A percentile compares a stretch with the other conserved stretches of the same genome.
These are phyloP conservation scores for Timema cristinae DNA, from an alignment of 2,888 invertebrate species.

Conservation along the genomic window DNA sequence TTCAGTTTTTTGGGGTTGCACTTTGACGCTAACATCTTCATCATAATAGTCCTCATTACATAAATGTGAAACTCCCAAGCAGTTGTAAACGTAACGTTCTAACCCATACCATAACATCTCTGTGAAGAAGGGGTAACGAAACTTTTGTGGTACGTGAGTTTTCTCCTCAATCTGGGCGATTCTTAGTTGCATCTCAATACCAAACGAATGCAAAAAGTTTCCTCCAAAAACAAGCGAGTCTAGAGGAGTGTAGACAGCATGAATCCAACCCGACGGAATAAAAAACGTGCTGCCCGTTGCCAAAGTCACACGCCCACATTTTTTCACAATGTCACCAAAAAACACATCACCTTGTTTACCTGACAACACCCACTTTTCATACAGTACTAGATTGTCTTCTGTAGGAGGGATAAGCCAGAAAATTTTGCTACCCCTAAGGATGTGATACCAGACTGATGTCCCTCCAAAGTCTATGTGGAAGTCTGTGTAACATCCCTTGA, in stretches of 20 bases:
- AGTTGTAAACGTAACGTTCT: constrained; percentile 49
- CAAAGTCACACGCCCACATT: constrained; percentile 50
- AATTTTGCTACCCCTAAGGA: constrained; percentile 35
- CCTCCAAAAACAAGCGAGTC: constrained; percentile 60
- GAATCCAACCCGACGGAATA: constrained; percentile 60
- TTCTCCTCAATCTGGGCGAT: constrained; percentile 52
- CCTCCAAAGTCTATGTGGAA: constrained; percentile 13
- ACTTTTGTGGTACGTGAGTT: constrained; percentile 53
- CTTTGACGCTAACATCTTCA: constrained; percentile 33
- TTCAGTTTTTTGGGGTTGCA: too few species aligned
- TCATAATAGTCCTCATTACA: constrained; percentile 36
- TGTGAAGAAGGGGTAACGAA: constrained; percentile 55
- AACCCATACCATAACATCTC: constrained; percentile 57
- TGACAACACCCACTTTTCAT: constrained; percentile 53
- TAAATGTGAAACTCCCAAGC: constrained; percentile 46
- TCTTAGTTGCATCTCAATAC: constrained; percentile 52
- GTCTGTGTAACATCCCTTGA: constrained; percentile 11
- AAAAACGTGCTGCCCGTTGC: constrained; percentile 54
- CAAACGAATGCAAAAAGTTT: constrained; percentile 56
- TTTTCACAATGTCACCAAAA: constrained; percentile 52
- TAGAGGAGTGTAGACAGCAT: constrained; percentile 57
- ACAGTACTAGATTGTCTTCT: constrained; percentile 50
- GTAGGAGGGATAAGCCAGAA: constrained; percentile 56
- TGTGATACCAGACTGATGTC: constrained; percentile 45
- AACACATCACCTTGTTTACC: constrained; percentile 51